phyloP scores from a whole-genome alignment of 2,888 invertebrate species.

The Calameuta idolon region DNA sequence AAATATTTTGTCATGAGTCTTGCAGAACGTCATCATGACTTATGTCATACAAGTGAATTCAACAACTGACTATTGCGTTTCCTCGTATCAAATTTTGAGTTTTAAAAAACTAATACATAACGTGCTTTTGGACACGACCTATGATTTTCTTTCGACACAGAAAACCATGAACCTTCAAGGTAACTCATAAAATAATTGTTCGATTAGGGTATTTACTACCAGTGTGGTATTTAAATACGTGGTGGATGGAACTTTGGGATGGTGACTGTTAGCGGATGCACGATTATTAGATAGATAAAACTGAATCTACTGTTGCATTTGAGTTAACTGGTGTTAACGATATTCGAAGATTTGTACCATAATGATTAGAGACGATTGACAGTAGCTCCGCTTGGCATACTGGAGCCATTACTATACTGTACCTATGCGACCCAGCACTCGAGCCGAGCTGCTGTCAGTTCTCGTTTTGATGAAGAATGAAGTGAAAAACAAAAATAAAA shows the following conservation, averaged over 20 bases:
- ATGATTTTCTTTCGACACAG: too few species aligned
- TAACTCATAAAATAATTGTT: not conserved
- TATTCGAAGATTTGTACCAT: constrained; percentile 20
- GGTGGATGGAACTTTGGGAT: constrained; percentile 25
- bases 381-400: constrained; percentile 38
- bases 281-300: constrained; percentile 7
- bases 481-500: constrained; percentile 26
- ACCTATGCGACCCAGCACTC: constrained; percentile 46
- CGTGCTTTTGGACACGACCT: too few species aligned
- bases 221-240: constrained; percentile 26
- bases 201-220: constrained; percentile 33
- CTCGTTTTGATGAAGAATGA: constrained; percentile 1
- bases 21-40: not conserved
- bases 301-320: constrained; percentile 4
- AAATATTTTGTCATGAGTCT: constrained; percentile 8
- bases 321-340: constrained; percentile 7
- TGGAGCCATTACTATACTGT: constrained; percentile 46
- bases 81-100: too few species aligned
- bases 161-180: too few species aligned
- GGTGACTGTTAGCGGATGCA: not conserved
- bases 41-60: too few species aligned
- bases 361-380: constrained; percentile 19
- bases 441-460: constrained; percentile 36
- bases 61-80: too few species aligned
- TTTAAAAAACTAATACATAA: too few species aligned